Conservation (phyloP, 2,797 vertebrate species). For the Chelmon rostratus region DNA sequence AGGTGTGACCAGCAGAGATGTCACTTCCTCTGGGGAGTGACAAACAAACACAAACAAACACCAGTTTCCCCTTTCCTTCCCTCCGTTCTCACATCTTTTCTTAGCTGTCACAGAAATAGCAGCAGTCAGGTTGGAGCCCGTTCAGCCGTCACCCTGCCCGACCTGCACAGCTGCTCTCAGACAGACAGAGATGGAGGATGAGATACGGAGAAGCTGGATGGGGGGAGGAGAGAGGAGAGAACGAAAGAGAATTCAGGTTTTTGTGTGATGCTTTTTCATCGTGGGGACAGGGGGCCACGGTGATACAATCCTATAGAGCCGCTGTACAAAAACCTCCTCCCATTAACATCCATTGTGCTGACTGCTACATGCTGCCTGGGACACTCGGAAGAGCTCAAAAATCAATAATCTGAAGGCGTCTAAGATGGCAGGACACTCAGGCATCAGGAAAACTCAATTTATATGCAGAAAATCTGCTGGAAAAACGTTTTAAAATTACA, state of each 20-base stretch:
- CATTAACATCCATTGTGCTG: constrained; percentile 40
- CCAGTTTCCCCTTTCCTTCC: constrained; percentile 14
- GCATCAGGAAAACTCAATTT: not conserved
- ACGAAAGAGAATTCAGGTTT: constrained; percentile 78
- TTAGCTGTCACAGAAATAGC: constrained; percentile 82
- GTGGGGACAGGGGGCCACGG: constrained; percentile 93
- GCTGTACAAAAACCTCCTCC: constrained; percentile 92
- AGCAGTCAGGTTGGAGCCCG: constrained; percentile 59
- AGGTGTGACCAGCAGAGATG: constrained; percentile 54
- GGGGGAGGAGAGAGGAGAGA: constrained; percentile 48
- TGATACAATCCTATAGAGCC: constrained; percentile 85
- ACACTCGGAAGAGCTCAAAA: not conserved
- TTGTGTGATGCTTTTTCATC: constrained; percentile 89
- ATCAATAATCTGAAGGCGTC: not conserved
- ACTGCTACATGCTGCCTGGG: constrained; percentile 2
- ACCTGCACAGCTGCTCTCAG: constrained; percentile 52
- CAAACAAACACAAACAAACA: constrained; percentile 22
- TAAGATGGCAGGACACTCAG: not conserved
- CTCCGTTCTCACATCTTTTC: constrained; percentile 62
- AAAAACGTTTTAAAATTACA: not conserved
- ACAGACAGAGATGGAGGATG: constrained; percentile 69
- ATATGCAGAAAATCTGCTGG: rapidly evolving
- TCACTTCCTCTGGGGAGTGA: constrained; percentile 58
- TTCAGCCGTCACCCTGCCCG: constrained; percentile 34
- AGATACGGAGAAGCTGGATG: constrained; percentile 66